Conservation (phyloP, 2,888 invertebrate genomes). For the Chymomyza procnemis region DNA sequence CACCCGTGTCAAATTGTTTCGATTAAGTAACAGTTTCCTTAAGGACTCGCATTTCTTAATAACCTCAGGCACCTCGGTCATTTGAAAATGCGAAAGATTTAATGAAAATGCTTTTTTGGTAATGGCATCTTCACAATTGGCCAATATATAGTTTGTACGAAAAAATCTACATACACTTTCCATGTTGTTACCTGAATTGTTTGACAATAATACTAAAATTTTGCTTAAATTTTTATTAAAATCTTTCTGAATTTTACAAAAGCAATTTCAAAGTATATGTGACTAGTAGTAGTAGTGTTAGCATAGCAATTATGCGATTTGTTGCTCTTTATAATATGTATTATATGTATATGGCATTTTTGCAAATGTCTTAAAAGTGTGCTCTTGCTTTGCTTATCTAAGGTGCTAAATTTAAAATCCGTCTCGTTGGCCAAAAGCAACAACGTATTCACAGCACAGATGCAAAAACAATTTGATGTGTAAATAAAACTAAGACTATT, state of each 20-base stretch:
- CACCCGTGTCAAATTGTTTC: constrained; percentile 81
- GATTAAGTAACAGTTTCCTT: constrained; percentile 83
- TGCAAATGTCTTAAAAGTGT: neutral
- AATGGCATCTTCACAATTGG: constrained; percentile 83
- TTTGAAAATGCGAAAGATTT: constrained; percentile 83
- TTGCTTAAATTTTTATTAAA: neutral
- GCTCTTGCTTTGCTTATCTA: neutral
- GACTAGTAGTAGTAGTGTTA: neutral
- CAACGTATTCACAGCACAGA: neutral
- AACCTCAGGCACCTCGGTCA: constrained; percentile 81
- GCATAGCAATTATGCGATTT: constrained; percentile 8
- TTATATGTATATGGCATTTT: neutral
- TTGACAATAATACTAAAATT: neutral
- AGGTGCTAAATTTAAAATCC: neutral
- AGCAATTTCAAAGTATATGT: neutral
- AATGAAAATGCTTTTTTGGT: constrained; percentile 81
- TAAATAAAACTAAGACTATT: neutral
- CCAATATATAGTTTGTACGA: constrained; percentile 84
- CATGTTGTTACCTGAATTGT: constrained; percentile 76
- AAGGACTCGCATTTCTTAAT: constrained; percentile 81
- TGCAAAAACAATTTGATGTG: constrained; percentile 5
- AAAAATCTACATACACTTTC: constrained; percentile 84
- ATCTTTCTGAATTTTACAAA: neutral
- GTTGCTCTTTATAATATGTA: neutral
- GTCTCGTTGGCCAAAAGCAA: neutral